Conservation (phyloP, 2,797 vertebrate species). For the Melanotaenia trifasciata region DNA sequence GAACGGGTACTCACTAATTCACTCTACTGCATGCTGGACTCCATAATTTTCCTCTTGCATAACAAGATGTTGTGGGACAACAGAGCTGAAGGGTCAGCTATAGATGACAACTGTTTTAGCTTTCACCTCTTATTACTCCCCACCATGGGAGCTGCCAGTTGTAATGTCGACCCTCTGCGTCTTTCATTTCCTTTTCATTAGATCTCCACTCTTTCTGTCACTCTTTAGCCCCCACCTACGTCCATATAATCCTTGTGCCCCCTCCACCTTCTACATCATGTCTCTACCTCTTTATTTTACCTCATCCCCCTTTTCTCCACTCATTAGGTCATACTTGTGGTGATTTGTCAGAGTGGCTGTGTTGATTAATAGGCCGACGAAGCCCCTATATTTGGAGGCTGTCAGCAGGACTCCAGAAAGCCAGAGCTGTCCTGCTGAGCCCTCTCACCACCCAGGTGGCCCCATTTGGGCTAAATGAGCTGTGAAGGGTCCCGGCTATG, state of each 20-base stretch:
- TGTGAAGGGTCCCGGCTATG: conserved; percentile 95
- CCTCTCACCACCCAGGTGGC: conserved; percentile 94
- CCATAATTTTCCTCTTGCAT: conserved; percentile 64
- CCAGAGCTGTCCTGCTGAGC: conserved; percentile 89
- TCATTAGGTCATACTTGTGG: conserved; percentile 85
- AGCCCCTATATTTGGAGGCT: conserved; percentile 89
- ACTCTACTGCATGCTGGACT: conserved; percentile 59
- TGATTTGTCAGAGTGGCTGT: conserved; percentile 89
- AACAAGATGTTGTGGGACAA: conserved; percentile 61
- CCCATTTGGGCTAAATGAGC: conserved; percentile 98
- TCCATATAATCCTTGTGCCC: conserved; percentile 48
- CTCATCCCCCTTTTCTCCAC: conserved; percentile 70
- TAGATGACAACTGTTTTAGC: conserved; percentile 74
- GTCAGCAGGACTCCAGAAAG: conserved; percentile 89
- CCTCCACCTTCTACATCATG: conserved; percentile 69
- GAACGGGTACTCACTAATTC: conserved; percentile 52
- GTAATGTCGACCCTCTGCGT: conserved; percentile 64
- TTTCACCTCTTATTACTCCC: conserved; percentile 71
- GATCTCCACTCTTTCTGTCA: conserved; percentile 64
- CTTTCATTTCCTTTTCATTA: conserved; percentile 82
- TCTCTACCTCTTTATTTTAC: conserved; percentile 65
- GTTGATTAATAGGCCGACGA: conserved; percentile 91
- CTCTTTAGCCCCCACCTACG: conserved; percentile 62
- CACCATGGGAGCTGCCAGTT: conserved; percentile 61
- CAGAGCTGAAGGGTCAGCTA: conserved; percentile 47